Conservation (phyloP, 2,797 vertebrate genomes). For the Vespertilio murinus region DNA sequence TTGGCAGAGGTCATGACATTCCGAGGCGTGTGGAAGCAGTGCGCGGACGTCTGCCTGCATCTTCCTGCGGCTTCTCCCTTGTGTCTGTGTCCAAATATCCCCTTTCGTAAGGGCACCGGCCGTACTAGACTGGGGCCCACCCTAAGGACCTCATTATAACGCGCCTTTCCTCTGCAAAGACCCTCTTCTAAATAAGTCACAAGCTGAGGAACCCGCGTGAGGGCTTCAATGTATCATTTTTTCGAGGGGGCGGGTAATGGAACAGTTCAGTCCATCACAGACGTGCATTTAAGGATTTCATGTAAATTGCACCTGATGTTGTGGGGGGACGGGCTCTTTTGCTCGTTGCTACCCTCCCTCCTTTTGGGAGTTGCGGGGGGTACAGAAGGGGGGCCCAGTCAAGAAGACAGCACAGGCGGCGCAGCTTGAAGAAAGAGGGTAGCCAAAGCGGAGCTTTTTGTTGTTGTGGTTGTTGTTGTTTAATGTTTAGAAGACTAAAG, state of each 20-base stretch:
- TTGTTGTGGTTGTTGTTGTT: slow-evolving; percentile 86
- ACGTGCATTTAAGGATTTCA: neutral
- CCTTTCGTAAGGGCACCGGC: neutral
- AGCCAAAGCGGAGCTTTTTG: slow-evolving; percentile 88
- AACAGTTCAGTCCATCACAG: neutral
- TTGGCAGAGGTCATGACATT: neutral
- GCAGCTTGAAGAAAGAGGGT: slow-evolving; percentile 75
- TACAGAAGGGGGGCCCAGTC: neutral
- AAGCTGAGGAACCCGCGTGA: neutral
- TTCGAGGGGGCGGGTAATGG: too few relatives aligned
- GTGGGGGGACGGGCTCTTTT: neutral
- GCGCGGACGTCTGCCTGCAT: neutral
- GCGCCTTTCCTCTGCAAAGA: neutral
- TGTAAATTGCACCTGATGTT: neutral
- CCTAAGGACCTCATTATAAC: neutral
- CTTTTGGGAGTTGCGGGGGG: neutral
- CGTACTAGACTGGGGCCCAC: neutral
- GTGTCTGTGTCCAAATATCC: neutral
- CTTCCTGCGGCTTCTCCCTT: accelerated
- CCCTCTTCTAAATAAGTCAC: neutral
- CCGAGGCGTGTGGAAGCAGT: too few relatives aligned
- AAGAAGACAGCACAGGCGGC: slow-evolving; percentile 31
- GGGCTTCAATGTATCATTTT: neutral
- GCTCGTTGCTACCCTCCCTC: neutral
- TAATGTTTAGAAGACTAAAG: slow-evolving; percentile 91